Evolutionary conservation across 2,888 invertebrate species (phyloP).

Genomic region (Cybosia mesomella): DNA sequence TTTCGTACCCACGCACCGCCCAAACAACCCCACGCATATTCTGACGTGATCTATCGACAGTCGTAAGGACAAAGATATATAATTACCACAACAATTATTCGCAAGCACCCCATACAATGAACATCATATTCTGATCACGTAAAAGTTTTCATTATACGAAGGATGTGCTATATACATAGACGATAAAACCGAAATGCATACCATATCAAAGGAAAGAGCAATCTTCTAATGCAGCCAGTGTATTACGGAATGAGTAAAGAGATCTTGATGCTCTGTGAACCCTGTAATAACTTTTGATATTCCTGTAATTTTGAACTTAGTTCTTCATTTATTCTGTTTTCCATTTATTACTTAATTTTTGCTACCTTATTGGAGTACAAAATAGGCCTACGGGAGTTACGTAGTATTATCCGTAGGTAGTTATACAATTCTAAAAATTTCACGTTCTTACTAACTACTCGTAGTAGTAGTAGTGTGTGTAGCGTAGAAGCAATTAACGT

Average conservation of each 20-base stretch:
- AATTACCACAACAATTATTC: slow-evolving; percentile 43
- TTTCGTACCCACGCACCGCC: slow-evolving; percentile 42
- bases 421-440: too few relatives aligned
- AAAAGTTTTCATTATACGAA: slow-evolving; percentile 37
- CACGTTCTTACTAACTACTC: too few relatives aligned
- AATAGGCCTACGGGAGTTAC: too few relatives aligned
- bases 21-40: slow-evolving; percentile 40
- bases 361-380: background rate
- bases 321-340: background rate
- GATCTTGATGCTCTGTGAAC: slow-evolving; percentile 25
- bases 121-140: slow-evolving; percentile 41
- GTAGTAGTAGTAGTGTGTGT: too few relatives aligned
- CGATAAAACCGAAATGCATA: slow-evolving; percentile 45
- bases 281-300: slow-evolving; percentile 7
- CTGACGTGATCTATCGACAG: slow-evolving; percentile 41
- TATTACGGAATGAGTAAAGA: slow-evolving; percentile 39
- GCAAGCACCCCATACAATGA: slow-evolving; percentile 9
- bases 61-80: slow-evolving; percentile 37
- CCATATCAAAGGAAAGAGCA: slow-evolving; percentile 39
- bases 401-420: too few relatives aligned
- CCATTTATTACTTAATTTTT: background rate
- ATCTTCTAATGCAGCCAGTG: slow-evolving; percentile 46
- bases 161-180: slow-evolving; percentile 36
- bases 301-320: background rate
- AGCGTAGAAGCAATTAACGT: too few relatives aligned